These are phyloP conservation scores for Paraescarpia echinospica DNA, from an alignment of 1,140 invertebrate species.

Conservation along the genomic window DNA sequence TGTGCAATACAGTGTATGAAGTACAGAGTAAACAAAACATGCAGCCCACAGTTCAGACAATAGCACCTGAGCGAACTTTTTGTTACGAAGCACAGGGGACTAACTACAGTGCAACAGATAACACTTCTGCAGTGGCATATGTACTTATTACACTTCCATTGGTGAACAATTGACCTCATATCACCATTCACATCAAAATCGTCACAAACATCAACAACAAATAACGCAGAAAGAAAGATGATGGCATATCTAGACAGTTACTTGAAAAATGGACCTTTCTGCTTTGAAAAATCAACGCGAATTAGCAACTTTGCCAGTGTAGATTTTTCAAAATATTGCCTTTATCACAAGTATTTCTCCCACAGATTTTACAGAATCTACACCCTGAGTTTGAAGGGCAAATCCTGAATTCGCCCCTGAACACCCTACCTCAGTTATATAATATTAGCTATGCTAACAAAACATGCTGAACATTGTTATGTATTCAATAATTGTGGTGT, in stretches of 20 bases:
- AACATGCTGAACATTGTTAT: neutral
- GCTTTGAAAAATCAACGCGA: neutral
- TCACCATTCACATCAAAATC: neutral
- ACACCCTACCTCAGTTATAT: neutral
- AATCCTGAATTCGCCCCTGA: neutral
- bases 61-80: neutral
- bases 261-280: neutral
- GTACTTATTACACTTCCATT: neutral
- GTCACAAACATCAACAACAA: neutral
- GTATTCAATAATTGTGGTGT: neutral
- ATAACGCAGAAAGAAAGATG: neutral
- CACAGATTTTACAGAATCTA: neutral
- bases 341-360: no score
- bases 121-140: neutral
- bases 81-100: no score
- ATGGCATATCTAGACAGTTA: neutral
- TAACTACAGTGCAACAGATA: neutral
- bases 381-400: neutral
- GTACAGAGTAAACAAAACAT: neutral
- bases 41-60: neutral
- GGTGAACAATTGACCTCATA: neutral
- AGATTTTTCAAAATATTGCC: neutral
- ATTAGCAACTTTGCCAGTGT: neutral
- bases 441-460: neutral
- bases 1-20: neutral